These are phyloP conservation scores for Syngnathus floridae DNA, from an alignment of 2,113 vertebrate genomes.

Conservation along the genomic window DNA sequence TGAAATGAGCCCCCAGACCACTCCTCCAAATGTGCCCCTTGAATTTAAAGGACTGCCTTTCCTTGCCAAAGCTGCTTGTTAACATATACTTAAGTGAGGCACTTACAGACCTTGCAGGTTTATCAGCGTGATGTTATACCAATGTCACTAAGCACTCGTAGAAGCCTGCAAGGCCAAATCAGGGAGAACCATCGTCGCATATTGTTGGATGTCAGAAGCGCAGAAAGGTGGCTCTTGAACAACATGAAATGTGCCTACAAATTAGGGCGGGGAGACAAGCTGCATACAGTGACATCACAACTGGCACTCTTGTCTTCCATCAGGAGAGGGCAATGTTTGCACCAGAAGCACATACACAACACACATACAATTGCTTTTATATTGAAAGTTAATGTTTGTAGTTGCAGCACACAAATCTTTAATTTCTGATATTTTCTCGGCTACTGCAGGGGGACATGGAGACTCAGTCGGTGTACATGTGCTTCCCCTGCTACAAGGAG, in stretches of 20 bases:
- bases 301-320: constrained; percentile 48
- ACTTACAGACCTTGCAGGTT: not conserved
- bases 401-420: constrained; percentile 30
- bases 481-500: constrained; percentile 87
- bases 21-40: not conserved
- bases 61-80: not conserved
- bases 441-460: constrained; percentile 55
- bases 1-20: not conserved
- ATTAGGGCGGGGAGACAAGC: not conserved
- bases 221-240: not conserved
- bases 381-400: constrained; percentile 29
- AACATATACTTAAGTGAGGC: not conserved
- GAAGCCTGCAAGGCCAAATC: not conserved
- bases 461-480: constrained; percentile 80
- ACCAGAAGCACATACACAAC: constrained; percentile 32
- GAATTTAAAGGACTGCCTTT: not conserved
- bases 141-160: not conserved
- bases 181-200: not conserved
- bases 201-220: not conserved
- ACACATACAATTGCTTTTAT: constrained; percentile 15
- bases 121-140: not conserved
- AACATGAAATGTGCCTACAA: no score
- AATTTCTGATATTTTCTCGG: constrained; percentile 12
- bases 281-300: constrained; percentile 5
- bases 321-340: constrained; percentile 67